These are phyloP conservation scores for Petrocephalus zakoni DNA, from an alignment of 2,113 vertebrate genomes.

Conservation along the genomic window DNA sequence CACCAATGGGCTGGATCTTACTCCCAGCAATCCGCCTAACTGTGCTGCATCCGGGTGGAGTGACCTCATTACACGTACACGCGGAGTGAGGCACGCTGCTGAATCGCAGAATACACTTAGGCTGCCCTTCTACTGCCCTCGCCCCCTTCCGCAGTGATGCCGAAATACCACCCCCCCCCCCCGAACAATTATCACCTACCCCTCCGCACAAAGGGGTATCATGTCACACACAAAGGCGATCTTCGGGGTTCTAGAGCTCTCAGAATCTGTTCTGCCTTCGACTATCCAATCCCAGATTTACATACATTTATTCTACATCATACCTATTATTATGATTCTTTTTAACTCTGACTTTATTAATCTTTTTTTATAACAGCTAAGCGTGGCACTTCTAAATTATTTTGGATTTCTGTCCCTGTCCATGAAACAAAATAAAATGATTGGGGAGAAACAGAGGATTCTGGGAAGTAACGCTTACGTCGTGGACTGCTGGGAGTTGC, in stretches of 20 bases:
- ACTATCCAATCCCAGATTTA: not conserved
- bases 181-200: not conserved
- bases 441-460: too few relatives aligned
- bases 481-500: too few relatives aligned
- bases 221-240: not conserved
- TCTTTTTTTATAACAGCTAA: not conserved
- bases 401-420: not conserved
- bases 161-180: not conserved
- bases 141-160: not conserved
- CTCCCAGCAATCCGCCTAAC: not conserved
- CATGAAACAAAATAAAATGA: too few relatives aligned
- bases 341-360: not conserved
- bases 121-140: not conserved
- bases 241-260: not conserved
- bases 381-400: not conserved
- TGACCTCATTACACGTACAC: not conserved
- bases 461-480: too few relatives aligned
- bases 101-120: not conserved
- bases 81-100: not conserved
- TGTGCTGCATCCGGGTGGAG: not conserved
- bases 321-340: not conserved
- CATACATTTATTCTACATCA: not conserved
- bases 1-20: not conserved
- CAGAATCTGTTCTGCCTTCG: not conserved
- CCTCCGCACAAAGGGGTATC: not conserved